Conservation (phyloP, 2,113 vertebrate genomes). For the Eulacestoma nigropectus region DNA sequence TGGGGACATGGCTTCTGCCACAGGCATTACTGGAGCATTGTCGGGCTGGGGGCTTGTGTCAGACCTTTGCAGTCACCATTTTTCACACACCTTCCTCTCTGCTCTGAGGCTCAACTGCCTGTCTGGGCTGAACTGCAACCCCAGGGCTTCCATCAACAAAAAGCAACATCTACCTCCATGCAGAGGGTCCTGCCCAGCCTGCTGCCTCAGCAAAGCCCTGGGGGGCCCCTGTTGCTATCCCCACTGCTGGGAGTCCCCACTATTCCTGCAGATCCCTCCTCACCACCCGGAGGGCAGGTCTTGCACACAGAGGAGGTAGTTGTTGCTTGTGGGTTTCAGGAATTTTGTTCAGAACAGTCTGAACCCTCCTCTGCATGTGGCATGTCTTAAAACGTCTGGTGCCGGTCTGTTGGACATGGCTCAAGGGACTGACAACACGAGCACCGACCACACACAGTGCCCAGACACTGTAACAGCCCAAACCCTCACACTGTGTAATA, state of each 20-base stretch:
- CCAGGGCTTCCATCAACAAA: not conserved
- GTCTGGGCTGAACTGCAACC: not conserved
- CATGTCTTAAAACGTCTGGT: not conserved
- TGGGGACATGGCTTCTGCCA: not conserved
- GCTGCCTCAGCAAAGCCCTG: not conserved
- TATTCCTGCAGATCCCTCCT: not conserved
- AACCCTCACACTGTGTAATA: not conserved
- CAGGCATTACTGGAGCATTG: rapidly evolving
- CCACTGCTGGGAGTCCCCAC: not conserved
- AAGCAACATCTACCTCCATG: not conserved
- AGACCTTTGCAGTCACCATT: not conserved
- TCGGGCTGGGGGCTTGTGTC: rapidly evolving
- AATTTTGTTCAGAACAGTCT: not conserved
- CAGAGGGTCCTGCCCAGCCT: too few species aligned
- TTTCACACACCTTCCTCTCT: not conserved
- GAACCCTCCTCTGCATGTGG: not conserved
- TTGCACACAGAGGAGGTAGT: rapidly evolving
- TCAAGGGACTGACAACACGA: rapidly evolving
- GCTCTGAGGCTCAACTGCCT: not conserved
- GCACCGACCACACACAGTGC: rapidly evolving
- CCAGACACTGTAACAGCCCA: not conserved
- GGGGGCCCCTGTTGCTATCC: not conserved
- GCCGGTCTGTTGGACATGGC: rapidly evolving
- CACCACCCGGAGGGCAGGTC: rapidly evolving
- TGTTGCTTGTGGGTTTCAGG: not conserved